These are phyloP conservation scores for Junco hyemalis DNA, from an alignment of 2,113 vertebrate species.

Conservation along the genomic window DNA sequence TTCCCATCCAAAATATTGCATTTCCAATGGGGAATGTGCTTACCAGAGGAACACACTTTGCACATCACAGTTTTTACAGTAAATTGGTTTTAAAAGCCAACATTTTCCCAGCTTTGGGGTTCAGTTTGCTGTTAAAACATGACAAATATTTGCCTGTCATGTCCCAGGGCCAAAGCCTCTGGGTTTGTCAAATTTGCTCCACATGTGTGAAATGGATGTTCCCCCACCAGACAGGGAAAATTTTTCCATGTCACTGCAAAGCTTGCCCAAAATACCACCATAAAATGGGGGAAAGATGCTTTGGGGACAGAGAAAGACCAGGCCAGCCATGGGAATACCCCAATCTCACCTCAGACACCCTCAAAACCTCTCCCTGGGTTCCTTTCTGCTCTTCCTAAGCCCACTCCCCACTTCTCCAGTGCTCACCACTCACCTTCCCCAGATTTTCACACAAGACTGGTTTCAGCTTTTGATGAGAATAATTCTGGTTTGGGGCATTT, in stretches of 20 bases:
- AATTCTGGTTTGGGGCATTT: conserved; percentile 7
- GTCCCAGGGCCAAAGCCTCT: not conserved
- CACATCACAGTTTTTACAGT: not conserved
- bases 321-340: not conserved
- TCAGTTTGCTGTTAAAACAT: not conserved
- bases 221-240: not conserved
- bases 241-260: not conserved
- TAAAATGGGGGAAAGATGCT: not conserved
- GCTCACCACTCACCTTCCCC: not conserved
- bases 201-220: accelerated
- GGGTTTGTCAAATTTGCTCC: not conserved
- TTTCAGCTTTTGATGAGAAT: not conserved
- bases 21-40: not conserved
- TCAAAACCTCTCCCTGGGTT: not conserved
- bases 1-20: not conserved
- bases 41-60: not conserved
- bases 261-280: not conserved
- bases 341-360: not conserved
- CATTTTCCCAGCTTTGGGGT: not conserved
- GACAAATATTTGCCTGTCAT: not conserved
- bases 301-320: not conserved
- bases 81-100: not conserved
- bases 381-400: not conserved
- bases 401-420: accelerated
- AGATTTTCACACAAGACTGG: not conserved